These are phyloP conservation scores for Lithobates sylvaticus DNA, from an alignment of 2,797 vertebrate species.

Conservation along the genomic window DNA sequence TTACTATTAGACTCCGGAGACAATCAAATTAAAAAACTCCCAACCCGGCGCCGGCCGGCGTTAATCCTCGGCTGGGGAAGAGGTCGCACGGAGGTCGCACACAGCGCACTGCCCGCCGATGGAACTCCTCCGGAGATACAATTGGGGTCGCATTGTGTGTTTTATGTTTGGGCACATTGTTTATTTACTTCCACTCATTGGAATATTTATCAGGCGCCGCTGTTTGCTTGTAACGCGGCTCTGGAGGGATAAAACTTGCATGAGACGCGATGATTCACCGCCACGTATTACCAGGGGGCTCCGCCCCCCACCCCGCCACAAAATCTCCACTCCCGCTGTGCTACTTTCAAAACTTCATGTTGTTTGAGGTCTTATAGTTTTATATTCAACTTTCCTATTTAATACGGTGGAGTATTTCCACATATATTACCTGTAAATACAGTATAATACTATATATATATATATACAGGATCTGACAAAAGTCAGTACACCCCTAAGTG, in stretches of 20 bases:
- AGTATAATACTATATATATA: too few species aligned
- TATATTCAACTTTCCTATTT: too few species aligned
- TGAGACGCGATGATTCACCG: constrained; percentile 49
- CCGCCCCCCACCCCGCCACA: neutral
- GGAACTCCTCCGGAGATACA: neutral
- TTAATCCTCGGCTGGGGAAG: neutral
- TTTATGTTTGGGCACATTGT: constrained; percentile 44
- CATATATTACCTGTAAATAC: too few species aligned
- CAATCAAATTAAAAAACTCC: constrained; percentile 44
- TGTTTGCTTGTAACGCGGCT: constrained; percentile 32
- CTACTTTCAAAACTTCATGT: constrained; percentile 28
- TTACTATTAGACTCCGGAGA: constrained; percentile 29
- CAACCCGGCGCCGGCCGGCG: neutral
- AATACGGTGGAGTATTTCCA: too few species aligned
- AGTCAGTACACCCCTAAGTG: too few species aligned
- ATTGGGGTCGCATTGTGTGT: constrained; percentile 7
- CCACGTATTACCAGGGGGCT: constrained; percentile 16
- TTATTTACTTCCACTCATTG: constrained; percentile 40
- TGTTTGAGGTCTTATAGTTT: constrained; percentile 12
- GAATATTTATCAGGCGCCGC: constrained; percentile 50
- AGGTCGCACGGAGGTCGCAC: constrained; percentile 1
- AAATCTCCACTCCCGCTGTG: constrained; percentile 46
- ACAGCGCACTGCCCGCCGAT: neutral
- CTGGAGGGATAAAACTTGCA: constrained; percentile 46
- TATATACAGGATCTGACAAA: too few species aligned